These are phyloP conservation scores for Odocoileus hemionus DNA, from an alignment of 2,113 vertebrate species.

Conservation along the genomic window DNA sequence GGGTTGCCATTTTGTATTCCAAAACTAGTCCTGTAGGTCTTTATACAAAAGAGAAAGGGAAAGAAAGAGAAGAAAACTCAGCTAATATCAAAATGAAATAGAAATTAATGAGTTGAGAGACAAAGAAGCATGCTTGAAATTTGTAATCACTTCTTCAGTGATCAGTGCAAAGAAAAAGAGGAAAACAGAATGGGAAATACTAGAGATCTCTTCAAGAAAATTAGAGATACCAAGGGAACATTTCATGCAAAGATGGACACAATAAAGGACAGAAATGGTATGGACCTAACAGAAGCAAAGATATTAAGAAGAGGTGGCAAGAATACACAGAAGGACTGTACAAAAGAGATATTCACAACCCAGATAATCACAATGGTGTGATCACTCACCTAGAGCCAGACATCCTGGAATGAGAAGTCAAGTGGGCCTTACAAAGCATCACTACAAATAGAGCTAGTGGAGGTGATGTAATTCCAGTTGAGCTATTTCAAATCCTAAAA, in stretches of 20 bases:
- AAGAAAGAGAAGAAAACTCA: not conserved
- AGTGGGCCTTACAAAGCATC: not conserved
- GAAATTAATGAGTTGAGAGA: not conserved
- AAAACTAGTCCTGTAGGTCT: not conserved
- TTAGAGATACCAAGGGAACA: not conserved
- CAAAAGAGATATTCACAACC: not conserved
- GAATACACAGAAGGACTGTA: not conserved
- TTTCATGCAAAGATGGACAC: not conserved
- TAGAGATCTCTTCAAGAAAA: not conserved
- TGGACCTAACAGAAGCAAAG: not conserved
- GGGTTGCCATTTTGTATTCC: not conserved
- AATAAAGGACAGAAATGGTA: not conserved
- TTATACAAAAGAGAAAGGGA: not conserved
- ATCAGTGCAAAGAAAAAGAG: not conserved
- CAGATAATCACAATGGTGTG: not conserved
- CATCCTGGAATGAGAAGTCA: not conserved
- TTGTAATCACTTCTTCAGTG: not conserved
- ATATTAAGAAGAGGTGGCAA: not conserved
- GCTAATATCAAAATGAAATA: not conserved
- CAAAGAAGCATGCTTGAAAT: not conserved
- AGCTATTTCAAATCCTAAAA: not conserved
- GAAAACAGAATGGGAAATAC: not conserved
- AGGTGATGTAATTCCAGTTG: not conserved
- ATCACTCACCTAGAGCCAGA: not conserved
- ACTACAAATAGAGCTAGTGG: not conserved